Percentiles rank a stretch among this genome's conserved stretches.
These are phyloP conservation scores for Chaetogeoica ovagalla DNA, from an alignment of 2,888 invertebrate genomes.

Conservation along the genomic window DNA sequence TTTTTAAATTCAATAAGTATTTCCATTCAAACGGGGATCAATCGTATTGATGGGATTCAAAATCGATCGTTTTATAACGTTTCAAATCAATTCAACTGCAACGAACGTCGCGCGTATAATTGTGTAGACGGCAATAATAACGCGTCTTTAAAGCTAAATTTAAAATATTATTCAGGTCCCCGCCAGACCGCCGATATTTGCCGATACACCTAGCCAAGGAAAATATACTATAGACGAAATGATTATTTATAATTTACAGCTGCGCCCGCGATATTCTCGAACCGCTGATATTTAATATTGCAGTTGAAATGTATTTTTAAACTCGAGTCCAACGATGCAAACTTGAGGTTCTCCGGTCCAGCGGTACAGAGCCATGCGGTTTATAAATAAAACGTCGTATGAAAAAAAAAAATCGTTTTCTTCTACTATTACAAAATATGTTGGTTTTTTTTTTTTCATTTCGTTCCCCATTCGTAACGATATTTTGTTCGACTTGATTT, in stretches of 20 bases:
- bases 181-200: slow-evolving; percentile 28
- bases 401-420: background rate
- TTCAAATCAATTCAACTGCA: too few species aligned
- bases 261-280: slow-evolving; percentile 43
- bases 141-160: slow-evolving; percentile 17
- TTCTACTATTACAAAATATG: slow-evolving; percentile 3
- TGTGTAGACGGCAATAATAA: background rate
- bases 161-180: slow-evolving; percentile 16
- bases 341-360: slow-evolving; percentile 36
- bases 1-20: too few species aligned
- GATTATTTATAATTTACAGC: slow-evolving; percentile 52
- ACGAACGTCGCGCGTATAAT: too few species aligned
- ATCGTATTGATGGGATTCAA: too few species aligned
- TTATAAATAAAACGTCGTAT: slow-evolving; percentile 46
- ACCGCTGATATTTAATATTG: slow-evolving; percentile 49
- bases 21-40: too few species aligned
- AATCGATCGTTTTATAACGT: too few species aligned
- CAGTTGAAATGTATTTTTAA: slow-evolving; percentile 46
- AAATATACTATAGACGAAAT: slow-evolving; percentile 39
- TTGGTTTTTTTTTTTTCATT: background rate
- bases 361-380: slow-evolving; percentile 1
- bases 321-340: slow-evolving; percentile 33
- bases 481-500: background rate
- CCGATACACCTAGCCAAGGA: slow-evolving; percentile 50
- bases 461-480: background rate